Conservation (phyloP, 2,888 invertebrate species). For the Antitype chi region DNA sequence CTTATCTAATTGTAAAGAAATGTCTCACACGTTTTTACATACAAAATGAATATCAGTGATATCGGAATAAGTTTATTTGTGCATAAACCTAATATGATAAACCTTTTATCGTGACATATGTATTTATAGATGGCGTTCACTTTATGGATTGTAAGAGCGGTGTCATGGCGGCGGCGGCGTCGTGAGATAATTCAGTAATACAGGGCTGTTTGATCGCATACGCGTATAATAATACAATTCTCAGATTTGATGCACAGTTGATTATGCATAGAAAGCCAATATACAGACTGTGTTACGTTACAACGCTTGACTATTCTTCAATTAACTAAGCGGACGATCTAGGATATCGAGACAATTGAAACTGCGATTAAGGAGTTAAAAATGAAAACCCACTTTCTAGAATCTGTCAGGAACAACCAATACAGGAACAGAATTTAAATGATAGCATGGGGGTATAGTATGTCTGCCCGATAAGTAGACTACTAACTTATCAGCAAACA, state of each 20-base stretch:
- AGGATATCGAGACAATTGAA: not conserved
- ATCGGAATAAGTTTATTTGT: not conserved
- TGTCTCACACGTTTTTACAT: not conserved
- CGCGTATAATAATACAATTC: not conserved
- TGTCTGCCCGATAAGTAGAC: not conserved
- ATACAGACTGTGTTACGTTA: not conserved
- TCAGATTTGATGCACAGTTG: constrained; percentile 5
- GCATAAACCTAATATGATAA: constrained; percentile 32
- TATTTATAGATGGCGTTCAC: constrained; percentile 39
- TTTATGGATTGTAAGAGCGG: constrained; percentile 40
- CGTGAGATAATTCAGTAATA: constrained; percentile 48
- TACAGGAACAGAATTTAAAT: not conserved
- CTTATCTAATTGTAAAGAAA: not conserved
- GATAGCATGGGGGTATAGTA: too few species aligned
- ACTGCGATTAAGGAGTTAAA: not conserved
- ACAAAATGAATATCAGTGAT: not conserved
- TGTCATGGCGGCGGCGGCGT: constrained; percentile 20
- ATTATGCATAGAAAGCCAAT: constrained; percentile 5
- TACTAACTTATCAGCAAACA: not conserved
- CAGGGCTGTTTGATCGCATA: constrained; percentile 44
- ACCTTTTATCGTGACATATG: constrained; percentile 33
- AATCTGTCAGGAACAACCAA: not conserved
- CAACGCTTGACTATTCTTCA: not conserved
- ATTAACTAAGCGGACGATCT: not conserved
- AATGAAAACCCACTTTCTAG: not conserved